These are phyloP conservation scores for Drosophila koepferae DNA, from an alignment of 2,888 invertebrate species.

Conservation along the genomic window DNA sequence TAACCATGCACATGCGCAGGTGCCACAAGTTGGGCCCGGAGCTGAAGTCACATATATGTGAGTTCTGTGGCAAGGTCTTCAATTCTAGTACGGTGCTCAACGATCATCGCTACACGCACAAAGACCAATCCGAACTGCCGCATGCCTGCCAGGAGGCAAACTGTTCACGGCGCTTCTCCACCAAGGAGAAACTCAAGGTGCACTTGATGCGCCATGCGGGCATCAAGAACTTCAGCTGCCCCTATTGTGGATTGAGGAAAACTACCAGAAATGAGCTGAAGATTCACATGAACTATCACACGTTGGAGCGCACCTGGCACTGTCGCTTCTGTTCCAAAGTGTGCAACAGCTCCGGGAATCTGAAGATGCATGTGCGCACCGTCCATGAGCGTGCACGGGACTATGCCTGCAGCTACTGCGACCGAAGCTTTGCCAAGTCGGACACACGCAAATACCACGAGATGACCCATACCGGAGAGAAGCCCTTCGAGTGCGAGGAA, in stretches of 20 bases:
- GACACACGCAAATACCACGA: constrained; percentile 83
- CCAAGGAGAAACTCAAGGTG: constrained; percentile 76
- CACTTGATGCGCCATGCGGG: constrained; percentile 83
- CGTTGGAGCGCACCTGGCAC: constrained; percentile 78
- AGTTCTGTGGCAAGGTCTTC: constrained; percentile 80
- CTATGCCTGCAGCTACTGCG: constrained; percentile 79
- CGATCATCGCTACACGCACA: constrained; percentile 78
- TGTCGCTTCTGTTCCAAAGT: constrained; percentile 78
- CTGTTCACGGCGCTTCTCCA: constrained; percentile 73
- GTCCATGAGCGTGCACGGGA: constrained; percentile 80
- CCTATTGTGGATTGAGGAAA: constrained; percentile 80
- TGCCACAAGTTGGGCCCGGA: constrained; percentile 71
- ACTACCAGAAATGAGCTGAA: constrained; percentile 81
- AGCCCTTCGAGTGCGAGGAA: constrained; percentile 76
- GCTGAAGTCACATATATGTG: constrained; percentile 76
- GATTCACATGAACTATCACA: constrained; percentile 82
- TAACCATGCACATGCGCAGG: constrained; percentile 71
- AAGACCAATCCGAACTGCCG: constrained; percentile 74
- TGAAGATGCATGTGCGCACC: constrained; percentile 76
- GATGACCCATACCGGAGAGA: constrained; percentile 84
- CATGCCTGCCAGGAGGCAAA: constrained; percentile 66
- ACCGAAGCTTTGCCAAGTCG: constrained; percentile 78
- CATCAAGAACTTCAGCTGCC: constrained; percentile 81
- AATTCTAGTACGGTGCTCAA: constrained; percentile 69
- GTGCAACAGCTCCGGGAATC: constrained; percentile 80